Conservation (phyloP, 2,797 vertebrate species). For the Molothrus ater region DNA sequence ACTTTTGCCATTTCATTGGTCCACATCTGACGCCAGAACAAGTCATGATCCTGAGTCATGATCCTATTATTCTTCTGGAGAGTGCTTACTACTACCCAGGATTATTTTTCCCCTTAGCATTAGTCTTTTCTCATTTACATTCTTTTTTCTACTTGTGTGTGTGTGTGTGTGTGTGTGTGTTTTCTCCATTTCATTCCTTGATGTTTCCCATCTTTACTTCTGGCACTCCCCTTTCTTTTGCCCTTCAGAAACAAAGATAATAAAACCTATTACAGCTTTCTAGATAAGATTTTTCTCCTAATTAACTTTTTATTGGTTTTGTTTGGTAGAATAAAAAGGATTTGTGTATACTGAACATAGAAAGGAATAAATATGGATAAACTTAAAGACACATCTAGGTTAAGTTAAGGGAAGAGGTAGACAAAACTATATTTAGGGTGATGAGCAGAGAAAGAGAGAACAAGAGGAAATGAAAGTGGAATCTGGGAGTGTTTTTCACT, state of each 20-base stretch:
- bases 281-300: neutral
- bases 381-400: neutral
- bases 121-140: neutral
- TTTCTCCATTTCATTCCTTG: neutral
- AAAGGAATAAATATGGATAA: neutral
- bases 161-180: neutral
- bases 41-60: conserved; percentile 5
- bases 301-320: neutral
- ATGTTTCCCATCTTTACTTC: neutral
- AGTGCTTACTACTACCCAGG: neutral
- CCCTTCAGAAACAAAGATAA: neutral
- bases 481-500: neutral
- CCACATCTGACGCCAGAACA: neutral
- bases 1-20: neutral
- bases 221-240: neutral
- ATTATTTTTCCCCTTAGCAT: neutral
- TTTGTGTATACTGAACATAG: neutral
- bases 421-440: neutral
- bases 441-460: neutral
- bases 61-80: conserved; percentile 4
- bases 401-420: neutral
- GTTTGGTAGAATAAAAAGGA: neutral
- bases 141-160: neutral
- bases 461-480: neutral
- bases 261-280: neutral